Evolutionary conservation across 2,888 invertebrate species (phyloP).

Genomic region (Anorthoa munda): DNA sequence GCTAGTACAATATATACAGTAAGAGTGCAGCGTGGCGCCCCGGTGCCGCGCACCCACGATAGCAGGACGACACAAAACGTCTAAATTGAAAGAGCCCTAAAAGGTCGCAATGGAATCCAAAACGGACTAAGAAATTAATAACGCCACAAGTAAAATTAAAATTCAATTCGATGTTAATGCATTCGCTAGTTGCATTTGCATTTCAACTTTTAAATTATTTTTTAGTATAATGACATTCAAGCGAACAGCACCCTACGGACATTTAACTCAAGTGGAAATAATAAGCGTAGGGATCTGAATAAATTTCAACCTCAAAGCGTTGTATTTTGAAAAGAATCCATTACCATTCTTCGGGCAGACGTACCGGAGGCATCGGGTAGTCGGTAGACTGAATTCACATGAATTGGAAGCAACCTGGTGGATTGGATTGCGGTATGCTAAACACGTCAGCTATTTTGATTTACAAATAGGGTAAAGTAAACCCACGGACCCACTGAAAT

Average conservation of each 20-base stretch:
- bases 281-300: conserved; percentile 38
- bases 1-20: no score
- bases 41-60: no score
- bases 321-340: conserved; percentile 52
- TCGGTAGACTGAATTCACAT: conserved; percentile 39
- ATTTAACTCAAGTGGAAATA: conserved; percentile 24
- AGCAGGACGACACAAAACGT: no score
- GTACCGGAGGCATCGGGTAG: conserved; percentile 10
- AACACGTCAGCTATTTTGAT: conserved; percentile 47
- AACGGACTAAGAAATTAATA: background rate
- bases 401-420: conserved; percentile 30
- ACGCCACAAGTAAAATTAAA: background rate
- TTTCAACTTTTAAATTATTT: conserved; percentile 1
- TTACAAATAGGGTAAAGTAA: conserved; percentile 38
- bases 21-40: no score
- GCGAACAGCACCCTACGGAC: background rate
- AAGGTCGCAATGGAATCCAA: background rate
- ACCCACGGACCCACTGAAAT: conserved; percentile 1
- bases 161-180: background rate
- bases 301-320: conserved; percentile 38
- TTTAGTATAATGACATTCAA: conserved; percentile 3
- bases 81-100: no score
- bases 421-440: conserved; percentile 36
- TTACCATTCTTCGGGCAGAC: conserved; percentile 45
- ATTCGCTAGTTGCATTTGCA: conserved; percentile 11